Percentiles rank a stretch among this genome's conserved stretches.
phyloP scores from a whole-genome alignment of 1,140 invertebrate genomes.

The Rhynchophorus ferrugineus region DNA sequence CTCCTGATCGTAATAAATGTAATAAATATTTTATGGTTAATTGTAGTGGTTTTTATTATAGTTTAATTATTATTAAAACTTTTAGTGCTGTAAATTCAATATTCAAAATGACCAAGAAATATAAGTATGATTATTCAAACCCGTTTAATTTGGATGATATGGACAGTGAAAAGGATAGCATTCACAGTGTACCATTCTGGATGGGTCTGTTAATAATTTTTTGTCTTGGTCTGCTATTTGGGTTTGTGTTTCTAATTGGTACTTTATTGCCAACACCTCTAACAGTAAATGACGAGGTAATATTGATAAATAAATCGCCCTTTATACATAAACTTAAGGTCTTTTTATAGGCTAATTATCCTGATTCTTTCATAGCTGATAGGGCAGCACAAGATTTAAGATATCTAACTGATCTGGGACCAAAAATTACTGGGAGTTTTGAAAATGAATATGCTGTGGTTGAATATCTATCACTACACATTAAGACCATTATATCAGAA shows the following conservation, averaged over 20 bases:
- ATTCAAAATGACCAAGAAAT: constrained; percentile 1
- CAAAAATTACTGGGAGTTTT: constrained; percentile 49
- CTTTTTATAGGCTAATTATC: constrained; percentile 16
- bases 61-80: no score
- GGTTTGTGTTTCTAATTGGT: constrained; percentile 6
- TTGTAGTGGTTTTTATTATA: no score
- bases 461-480: constrained; percentile 45
- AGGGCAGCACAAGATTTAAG: constrained; percentile 44
- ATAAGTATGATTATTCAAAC: constrained; percentile 1
- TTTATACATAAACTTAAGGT: no score
- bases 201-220: constrained; percentile 2
- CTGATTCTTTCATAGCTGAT: constrained; percentile 42
- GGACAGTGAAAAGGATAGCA: constrained; percentile 6
- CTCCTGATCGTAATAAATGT: no score
- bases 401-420: constrained; percentile 43
- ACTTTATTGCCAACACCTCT: constrained; percentile 10
- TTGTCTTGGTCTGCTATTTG: constrained; percentile 1
- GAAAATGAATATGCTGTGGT: constrained; percentile 59
- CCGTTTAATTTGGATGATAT: constrained; percentile 2
- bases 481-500: constrained; percentile 45
- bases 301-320: no score
- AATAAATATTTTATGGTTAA: no score
- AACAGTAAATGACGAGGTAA: constrained; percentile 10
- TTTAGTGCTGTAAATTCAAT: no score
- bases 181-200: constrained; percentile 5